A percentile compares a stretch with the other conserved stretches of the same genome.
Evolutionary conservation across 2,888 invertebrate genomes (phyloP).

Genomic region (Dicycla oo): DNA sequence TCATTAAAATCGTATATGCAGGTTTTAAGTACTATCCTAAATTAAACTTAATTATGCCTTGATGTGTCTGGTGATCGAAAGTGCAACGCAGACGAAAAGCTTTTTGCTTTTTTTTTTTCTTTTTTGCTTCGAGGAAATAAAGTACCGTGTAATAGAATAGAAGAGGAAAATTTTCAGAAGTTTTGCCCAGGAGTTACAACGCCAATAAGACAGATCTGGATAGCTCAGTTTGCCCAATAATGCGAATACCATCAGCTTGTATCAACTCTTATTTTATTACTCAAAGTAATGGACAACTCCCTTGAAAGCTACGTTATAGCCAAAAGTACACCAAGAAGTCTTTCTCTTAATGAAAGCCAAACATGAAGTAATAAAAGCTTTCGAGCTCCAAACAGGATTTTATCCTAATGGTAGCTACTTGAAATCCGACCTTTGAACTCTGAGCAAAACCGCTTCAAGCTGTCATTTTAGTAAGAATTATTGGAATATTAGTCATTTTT

Average conservation of each 20-base stretch:
- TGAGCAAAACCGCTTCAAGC: conserved; percentile 39
- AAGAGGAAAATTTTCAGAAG: not conserved
- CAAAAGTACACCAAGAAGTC: not conserved
- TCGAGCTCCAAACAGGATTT: conserved; percentile 41
- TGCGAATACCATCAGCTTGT: not conserved
- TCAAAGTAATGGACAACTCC: conserved; percentile 5
- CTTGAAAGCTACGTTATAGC: conserved; percentile 7
- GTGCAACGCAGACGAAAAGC: not conserved
- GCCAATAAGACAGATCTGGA: not conserved
- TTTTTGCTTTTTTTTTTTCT: too few relatives aligned
- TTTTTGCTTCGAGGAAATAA: not conserved
- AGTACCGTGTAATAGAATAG: not conserved
- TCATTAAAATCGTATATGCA: too few relatives aligned
- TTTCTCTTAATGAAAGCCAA: conserved; percentile 30
- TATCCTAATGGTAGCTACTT: conserved; percentile 37
- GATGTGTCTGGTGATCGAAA: not conserved
- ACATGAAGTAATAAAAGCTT: conserved; percentile 33
- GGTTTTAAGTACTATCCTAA: conserved; percentile 7
- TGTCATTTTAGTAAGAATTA: conserved; percentile 57
- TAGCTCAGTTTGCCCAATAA: not conserved
- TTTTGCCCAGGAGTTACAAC: not conserved
- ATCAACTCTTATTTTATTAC: not conserved
- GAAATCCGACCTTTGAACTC: conserved; percentile 53
- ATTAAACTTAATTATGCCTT: conserved; percentile 9
- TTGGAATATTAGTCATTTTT: conserved; percentile 57